Conservation (phyloP, 2,113 vertebrate genomes). For the Sigmodon hispidus region DNA sequence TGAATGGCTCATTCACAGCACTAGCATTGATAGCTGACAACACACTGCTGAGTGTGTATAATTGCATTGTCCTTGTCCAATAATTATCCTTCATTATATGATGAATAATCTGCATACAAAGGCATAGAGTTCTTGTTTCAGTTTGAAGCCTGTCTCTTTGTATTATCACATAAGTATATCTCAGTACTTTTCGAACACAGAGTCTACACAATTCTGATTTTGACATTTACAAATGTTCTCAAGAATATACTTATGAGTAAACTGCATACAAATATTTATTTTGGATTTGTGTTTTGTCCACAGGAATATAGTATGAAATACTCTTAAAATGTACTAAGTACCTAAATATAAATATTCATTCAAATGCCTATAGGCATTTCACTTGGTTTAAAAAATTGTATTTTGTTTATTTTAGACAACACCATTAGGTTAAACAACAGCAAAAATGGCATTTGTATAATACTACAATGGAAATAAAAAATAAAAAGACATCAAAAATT, state of each 20-base stretch:
- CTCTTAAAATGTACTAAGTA: background rate
- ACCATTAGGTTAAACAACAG: background rate
- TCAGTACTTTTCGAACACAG: background rate
- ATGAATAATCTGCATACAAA: background rate
- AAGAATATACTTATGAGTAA: background rate
- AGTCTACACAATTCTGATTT: background rate
- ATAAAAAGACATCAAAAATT: background rate
- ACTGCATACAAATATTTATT: background rate
- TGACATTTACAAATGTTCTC: background rate
- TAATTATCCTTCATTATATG: background rate
- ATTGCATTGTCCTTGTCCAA: background rate
- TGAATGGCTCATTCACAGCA: background rate
- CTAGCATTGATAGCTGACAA: background rate
- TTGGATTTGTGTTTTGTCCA: background rate
- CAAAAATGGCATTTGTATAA: background rate
- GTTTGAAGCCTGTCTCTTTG: background rate
- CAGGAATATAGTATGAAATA: background rate
- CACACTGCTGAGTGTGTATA: background rate
- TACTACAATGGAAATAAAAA: background rate
- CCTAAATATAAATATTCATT: background rate
- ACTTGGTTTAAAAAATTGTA: background rate
- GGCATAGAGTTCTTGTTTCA: background rate
- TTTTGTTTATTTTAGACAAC: background rate
- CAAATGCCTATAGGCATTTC: background rate
- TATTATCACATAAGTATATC: background rate